Base-by-base conservation (phyloP, 2,888 invertebrate genomes). In the Agrochola circellaris region DNA sequence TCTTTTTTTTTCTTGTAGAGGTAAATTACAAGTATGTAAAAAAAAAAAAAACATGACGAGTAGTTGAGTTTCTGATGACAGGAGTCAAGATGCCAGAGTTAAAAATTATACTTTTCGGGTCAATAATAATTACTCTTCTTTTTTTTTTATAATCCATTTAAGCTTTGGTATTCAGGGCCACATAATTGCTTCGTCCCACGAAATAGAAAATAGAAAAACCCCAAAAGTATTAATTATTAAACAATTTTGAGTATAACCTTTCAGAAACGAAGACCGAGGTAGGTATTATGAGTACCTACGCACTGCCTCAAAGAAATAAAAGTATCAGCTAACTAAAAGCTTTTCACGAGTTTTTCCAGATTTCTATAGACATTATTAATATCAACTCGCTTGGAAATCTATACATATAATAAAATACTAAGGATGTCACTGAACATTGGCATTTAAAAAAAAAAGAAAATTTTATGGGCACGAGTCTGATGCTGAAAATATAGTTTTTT, bases 361-460 rank as follows among this genome's bases (percentile, higher is more conserved):
- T 58, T 64, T 66, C 8, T 15, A 26, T 30, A 79, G 79, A 79
- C 54, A 69, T 80, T 79, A 65, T 68, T 64, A 78, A 77, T 69
- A 69, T 69, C 38, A 48, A 69, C 38, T 77, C 17, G 30, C 54
- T 69, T 83, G 30, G 58, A 69, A 84, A 79, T 26, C 26, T 58
- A 58, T 58, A 58, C 15, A 26, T 58, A 58, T 58, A 58, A 26
- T 56, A n/a, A n/a, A n/a, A n/a, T n/a, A n/a, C n/a, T n/a, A n/a
- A n/a, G n/a, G n/a, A n/a, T n/a, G n/a, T n/a, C n/a, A n/a, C n/a
- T n/a, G n/a, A n/a, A n/a, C n/a, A n/a, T n/a, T n/a, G n/a, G n/a
- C n/a, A n/a, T n/a, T n/a, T n/a, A n/a, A n/a, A n/a, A n/a, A n/a
- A n/a, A n/a, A n/a, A n/a, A n/a, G n/a, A n/a, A n/a, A n/a, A n/a